A percentile compares a stretch with the other conserved stretches of the same genome.
These are phyloP conservation scores for Drosophila peninsularis DNA, from an alignment of 2,888 invertebrate species.

Conservation along the genomic window DNA sequence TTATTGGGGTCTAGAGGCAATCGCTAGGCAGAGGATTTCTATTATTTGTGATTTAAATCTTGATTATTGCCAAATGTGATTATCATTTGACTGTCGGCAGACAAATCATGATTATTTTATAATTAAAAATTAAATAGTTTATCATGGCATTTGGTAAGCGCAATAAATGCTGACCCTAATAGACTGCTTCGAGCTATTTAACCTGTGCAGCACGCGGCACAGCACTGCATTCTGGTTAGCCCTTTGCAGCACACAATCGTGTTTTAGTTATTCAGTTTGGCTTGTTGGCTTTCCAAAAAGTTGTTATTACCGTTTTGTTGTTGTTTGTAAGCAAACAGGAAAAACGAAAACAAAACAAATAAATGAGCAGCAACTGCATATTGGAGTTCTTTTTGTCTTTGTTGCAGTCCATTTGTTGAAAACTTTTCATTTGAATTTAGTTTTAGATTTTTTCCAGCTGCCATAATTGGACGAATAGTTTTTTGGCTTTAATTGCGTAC, in stretches of 20 bases:
- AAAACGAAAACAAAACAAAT: conserved; percentile 3
- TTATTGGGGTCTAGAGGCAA: not conserved
- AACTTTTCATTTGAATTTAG: conserved; percentile 22
- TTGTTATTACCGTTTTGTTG: conserved; percentile 20
- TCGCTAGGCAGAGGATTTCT: not conserved
- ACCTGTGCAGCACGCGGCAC: not conserved
- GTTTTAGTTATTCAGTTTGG: conserved; percentile 17
- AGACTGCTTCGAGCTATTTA: conserved; percentile 7
- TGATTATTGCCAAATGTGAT: not conserved
- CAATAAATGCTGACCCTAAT: not conserved
- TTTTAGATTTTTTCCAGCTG: conserved; percentile 1
- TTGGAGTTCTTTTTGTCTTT: conserved; percentile 14
- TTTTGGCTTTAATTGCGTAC: conserved; percentile 16
- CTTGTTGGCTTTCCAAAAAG: conserved; percentile 24
- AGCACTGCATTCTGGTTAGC: not conserved
- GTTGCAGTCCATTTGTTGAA: conserved; percentile 7
- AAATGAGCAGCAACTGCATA: conserved; percentile 11
- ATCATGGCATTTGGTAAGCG: not conserved
- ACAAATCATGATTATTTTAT: not conserved
- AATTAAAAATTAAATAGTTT: not conserved
- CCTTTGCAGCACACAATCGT: conserved; percentile 11
- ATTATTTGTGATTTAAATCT: not conserved
- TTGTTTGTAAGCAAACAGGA: conserved; percentile 19
- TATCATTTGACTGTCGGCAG: not conserved
- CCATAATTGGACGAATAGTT: conserved; percentile 29